A percentile compares a stretch with the other conserved stretches of the same genome.
Evolutionary conservation across 2,113 vertebrate genomes (phyloP).

Genomic region (Myocastor coypus): DNA sequence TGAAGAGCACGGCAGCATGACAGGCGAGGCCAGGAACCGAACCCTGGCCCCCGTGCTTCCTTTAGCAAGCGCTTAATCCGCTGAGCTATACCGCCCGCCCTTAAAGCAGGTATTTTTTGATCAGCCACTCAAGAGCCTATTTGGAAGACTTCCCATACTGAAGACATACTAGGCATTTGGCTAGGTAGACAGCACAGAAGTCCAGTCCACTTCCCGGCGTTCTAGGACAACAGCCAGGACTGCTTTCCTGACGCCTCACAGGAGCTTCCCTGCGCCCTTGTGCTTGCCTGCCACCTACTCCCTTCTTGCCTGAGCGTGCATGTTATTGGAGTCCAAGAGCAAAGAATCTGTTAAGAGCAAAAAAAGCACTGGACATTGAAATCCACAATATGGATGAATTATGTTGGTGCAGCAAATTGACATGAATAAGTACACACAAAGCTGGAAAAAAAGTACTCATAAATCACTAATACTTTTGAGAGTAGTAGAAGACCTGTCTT

Average conservation of each 20-base stretch:
- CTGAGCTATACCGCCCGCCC: too few relatives aligned
- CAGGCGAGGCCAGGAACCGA: too few relatives aligned
- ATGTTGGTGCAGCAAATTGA: background rate
- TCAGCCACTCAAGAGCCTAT: rapidly evolving
- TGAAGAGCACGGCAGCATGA: too few relatives aligned
- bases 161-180: background rate
- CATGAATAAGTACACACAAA: background rate
- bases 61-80: too few relatives aligned
- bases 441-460: background rate
- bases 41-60: too few relatives aligned
- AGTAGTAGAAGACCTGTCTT: background rate
- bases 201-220: background rate
- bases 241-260: background rate
- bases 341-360: background rate
- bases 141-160: background rate
- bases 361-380: background rate
- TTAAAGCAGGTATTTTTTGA: too few relatives aligned
- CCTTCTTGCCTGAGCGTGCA: background rate
- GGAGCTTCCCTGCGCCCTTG: background rate
- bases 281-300: background rate
- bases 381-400: background rate
- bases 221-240: background rate
- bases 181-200: background rate
- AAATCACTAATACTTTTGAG: conserved; percentile 7
- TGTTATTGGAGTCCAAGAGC: background rate